Conservation (phyloP, 2,113 vertebrate species). For the Cebidichthys violaceus region DNA sequence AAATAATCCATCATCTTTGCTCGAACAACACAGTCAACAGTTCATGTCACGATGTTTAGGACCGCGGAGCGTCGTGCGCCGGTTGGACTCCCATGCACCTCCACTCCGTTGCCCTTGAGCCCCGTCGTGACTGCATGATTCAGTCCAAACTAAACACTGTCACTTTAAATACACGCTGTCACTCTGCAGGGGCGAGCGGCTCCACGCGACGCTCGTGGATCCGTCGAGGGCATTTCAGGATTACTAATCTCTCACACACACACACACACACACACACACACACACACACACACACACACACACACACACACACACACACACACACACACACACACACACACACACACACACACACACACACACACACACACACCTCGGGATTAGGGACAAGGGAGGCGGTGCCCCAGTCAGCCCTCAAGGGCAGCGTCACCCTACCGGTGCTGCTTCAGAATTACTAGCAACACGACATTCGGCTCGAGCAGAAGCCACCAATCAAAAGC, state of each 20-base stretch:
- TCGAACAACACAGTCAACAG: not conserved
- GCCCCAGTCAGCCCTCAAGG: conserved; percentile 65
- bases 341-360: too few relatives aligned
- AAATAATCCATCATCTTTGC: conserved; percentile 10
- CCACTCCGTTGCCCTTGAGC: conserved; percentile 58
- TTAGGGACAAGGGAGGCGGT: conserved; percentile 52
- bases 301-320: too few relatives aligned
- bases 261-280: too few relatives aligned
- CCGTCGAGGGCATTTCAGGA: conserved; percentile 29
- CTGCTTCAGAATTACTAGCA: conserved; percentile 52
- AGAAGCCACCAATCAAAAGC: conserved; percentile 39
- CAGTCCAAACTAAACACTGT: conserved; percentile 65
- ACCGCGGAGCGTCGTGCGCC: conserved; percentile 13
- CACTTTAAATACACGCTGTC: conserved; percentile 61
- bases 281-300: too few relatives aligned
- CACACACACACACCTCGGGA: not conserved
- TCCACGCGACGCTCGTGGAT: not conserved
- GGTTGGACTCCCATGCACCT: conserved; percentile 41
- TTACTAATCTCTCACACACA: conserved; percentile 61
- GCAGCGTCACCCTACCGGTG: conserved; percentile 30
- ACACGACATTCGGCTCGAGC: conserved; percentile 9
- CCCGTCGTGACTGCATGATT: conserved; percentile 45
- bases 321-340: too few relatives aligned
- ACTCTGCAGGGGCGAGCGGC: conserved; percentile 40
- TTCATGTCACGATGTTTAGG: conserved; percentile 44